These are phyloP conservation scores for Notodonta dromedarius DNA, from an alignment of 2,888 invertebrate species.

Conservation along the genomic window DNA sequence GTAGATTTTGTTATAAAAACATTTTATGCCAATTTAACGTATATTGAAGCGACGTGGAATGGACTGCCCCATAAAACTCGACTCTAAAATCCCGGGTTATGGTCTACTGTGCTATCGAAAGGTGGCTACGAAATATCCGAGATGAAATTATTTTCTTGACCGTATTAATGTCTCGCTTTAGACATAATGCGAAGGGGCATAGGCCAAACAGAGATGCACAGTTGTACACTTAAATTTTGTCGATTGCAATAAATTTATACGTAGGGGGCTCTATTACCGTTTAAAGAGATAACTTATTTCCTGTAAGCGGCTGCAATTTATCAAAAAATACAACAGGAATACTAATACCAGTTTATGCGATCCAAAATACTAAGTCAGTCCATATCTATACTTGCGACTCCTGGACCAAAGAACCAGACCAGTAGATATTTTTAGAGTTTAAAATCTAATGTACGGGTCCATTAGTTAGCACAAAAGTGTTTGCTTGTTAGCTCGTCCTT, in stretches of 20 bases:
- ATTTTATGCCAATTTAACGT: constrained; percentile 4
- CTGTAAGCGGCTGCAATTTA: too few relatives aligned
- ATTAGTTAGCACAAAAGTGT: neutral
- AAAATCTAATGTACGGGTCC: neutral
- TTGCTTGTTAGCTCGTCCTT: neutral
- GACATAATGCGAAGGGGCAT: too few relatives aligned
- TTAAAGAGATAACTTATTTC: too few relatives aligned
- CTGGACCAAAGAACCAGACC: too few relatives aligned
- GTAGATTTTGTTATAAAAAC: neutral
- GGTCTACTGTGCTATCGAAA: neutral
- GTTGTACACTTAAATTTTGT: too few relatives aligned
- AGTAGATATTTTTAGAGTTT: neutral
- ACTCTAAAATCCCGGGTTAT: constrained; percentile 3
- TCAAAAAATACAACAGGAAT: too few relatives aligned
- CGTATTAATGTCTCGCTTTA: neutral
- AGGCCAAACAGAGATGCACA: too few relatives aligned
- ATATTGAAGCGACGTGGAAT: constrained; percentile 3
- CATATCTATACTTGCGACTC: too few relatives aligned
- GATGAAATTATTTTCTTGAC: constrained; percentile 18
- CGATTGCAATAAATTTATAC: too few relatives aligned
- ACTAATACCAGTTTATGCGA: too few relatives aligned
- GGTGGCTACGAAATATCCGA: constrained; percentile 3
- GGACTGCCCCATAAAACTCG: constrained; percentile 1
- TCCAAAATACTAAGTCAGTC: too few relatives aligned
- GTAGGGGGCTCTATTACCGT: too few relatives aligned